Conservation (phyloP, 2,888 invertebrate genomes). For the Biston stratarius region DNA sequence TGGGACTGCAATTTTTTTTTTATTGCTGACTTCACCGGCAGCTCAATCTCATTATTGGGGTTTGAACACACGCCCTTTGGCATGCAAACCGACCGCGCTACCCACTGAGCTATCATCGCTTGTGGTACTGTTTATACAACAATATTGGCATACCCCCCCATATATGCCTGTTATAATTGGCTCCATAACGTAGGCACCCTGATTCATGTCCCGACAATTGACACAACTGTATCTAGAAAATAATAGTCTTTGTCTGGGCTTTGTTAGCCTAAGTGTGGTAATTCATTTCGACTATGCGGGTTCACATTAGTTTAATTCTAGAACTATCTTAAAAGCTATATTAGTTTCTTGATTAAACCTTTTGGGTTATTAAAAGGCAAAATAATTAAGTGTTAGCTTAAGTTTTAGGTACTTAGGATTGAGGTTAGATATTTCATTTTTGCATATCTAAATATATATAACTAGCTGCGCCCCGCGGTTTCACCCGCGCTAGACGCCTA, state of each 20-base stretch:
- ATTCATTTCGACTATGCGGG: conserved; percentile 27
- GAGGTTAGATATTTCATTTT: too few relatives aligned
- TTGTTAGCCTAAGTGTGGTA: conserved; percentile 14
- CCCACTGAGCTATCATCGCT: background rate
- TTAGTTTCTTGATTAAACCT: too few relatives aligned
- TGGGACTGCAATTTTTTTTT: too few relatives aligned
- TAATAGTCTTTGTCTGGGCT: conserved; percentile 27
- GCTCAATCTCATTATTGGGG: too few relatives aligned
- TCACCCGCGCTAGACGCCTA: too few relatives aligned
- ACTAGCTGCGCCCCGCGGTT: too few relatives aligned
- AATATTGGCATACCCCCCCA: conserved; percentile 4
- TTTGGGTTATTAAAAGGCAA: too few relatives aligned
- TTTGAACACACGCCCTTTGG: too few relatives aligned
- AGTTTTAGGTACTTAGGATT: background rate
- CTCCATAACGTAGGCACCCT: conserved; percentile 35
- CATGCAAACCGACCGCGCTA: too few relatives aligned
- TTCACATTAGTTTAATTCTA: background rate
- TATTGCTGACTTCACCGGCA: too few relatives aligned
- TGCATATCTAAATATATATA: too few relatives aligned
- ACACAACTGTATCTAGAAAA: conserved; percentile 29
- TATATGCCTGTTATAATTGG: conserved; percentile 45
- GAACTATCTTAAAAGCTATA: background rate
- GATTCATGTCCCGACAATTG: conserved; percentile 39
- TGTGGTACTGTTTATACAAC: conserved; percentile 14
- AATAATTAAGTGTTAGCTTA: background rate